Evolutionary conservation across 2,113 vertebrate genomes (phyloP), one percentile per base, ranked within the genome.

Genomic region (Phalacrocorax carbo): DNA sequence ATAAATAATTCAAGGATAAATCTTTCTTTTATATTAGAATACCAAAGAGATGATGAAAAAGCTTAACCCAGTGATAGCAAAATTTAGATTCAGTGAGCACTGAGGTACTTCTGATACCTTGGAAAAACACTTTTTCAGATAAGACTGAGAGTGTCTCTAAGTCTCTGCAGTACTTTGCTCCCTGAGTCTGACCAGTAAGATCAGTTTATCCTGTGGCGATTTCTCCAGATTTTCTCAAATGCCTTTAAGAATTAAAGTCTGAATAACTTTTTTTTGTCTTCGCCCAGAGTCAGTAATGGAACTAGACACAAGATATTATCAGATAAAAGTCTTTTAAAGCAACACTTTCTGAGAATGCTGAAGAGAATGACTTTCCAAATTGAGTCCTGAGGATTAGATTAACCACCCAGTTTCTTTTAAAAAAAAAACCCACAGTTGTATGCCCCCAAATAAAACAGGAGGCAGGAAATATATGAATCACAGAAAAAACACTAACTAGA

Each of bases 261-360:
- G 57, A 91, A 65, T 42, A 19, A 15, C 13, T 36, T 23, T 23
- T 77, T 51, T 57, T 27, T 46, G 46, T 42, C 46, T 30, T 7
- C 19, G 25, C 15, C 19, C 82, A 65, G 68, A 93, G 51, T 51
- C 34, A 70, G 76, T 40, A 88, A 85, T 68, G 60, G 82, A 77
- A 93, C 82, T 1, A 82, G 46, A 78, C 29, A 82, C 11, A 75
- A 88, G 78, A 52, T 57, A 49, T 71, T 90, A 91, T 65, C 86
- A 68, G 78, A 79, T 55, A 55, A 79, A 97, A 89, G 61, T 76
- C 73, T 92, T 77, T 88, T 38, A 79, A 77, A 92, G 78, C 66
- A 62, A 71, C 58, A 11, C 65, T 60, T 72, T 44, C 76, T 87
- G 83, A 65, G 80, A 79, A 36, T 16, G 11, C 36, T 71, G 73